A percentile compares a stretch with the other conserved stretches of the same genome.
phyloP scores from a whole-genome alignment of 2,888 invertebrate genomes.

The Prosopocoilus inquinatus region DNA sequence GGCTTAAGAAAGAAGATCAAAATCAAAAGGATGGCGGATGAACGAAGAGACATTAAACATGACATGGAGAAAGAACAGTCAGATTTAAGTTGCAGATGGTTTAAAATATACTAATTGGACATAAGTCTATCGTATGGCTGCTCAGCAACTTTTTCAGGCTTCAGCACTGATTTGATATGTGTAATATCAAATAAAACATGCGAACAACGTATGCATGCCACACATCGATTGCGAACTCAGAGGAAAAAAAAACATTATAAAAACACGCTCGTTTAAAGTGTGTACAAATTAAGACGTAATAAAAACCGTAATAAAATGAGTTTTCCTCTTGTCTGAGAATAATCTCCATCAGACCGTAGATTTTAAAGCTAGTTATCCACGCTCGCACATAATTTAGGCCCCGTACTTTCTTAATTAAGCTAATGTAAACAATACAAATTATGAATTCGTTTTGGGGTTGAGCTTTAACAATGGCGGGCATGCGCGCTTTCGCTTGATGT shows the following conservation, averaged over 20 bases:
- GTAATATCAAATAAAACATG: constrained; percentile 17
- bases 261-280: not conserved
- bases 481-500: not conserved
- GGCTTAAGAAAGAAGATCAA: constrained; percentile 38
- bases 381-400: not conserved
- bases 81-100: constrained; percentile 46
- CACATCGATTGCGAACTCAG: not conserved
- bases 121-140: constrained; percentile 47
- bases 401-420: not conserved
- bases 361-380: not conserved
- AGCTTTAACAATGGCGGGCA: not conserved
- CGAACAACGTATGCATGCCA: not conserved
- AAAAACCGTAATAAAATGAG: not conserved
- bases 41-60: constrained; percentile 25
- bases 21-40: constrained; percentile 43
- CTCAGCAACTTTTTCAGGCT: constrained; percentile 43
- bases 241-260: not conserved
- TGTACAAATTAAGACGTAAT: not conserved
- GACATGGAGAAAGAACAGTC: constrained; percentile 28
- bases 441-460: constrained; percentile 5
- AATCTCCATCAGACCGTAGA: not conserved
- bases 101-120: constrained; percentile 51
- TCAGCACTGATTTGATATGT: constrained; percentile 42
- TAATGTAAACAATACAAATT: constrained; percentile 5
- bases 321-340: not conserved